Conservation (phyloP, 2,797 vertebrate species). For the Xenentodon cancila region DNA sequence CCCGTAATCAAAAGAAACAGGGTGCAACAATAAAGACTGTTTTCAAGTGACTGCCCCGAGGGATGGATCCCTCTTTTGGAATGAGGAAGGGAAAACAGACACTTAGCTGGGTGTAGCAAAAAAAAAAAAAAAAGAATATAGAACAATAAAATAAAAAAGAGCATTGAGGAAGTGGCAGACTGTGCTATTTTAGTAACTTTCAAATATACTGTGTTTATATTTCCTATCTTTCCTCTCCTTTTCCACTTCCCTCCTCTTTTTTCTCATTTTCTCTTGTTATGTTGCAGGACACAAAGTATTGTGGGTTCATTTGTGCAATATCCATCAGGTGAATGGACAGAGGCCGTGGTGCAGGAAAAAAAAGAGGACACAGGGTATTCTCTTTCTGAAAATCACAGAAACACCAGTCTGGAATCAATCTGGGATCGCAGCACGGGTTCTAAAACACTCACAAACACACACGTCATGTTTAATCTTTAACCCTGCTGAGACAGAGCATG, state of each 20-base stretch:
- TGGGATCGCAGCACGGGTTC: constrained; percentile 53
- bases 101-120: constrained; percentile 35
- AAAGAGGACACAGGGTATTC: constrained; percentile 65
- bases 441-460: constrained; percentile 42
- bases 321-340: constrained; percentile 71
- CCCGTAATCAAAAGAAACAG: constrained; percentile 78
- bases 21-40: constrained; percentile 69
- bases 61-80: constrained; percentile 62
- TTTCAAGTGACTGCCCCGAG: constrained; percentile 66
- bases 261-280: constrained; percentile 32
- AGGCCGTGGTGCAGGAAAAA: constrained; percentile 41
- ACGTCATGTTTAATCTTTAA: constrained; percentile 58
- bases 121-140: constrained; percentile 42
- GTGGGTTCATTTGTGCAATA: constrained; percentile 57
- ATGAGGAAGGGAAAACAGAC: constrained; percentile 61
- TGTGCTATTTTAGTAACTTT: constrained; percentile 2
- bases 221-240: constrained; percentile 36
- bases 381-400: constrained; percentile 70
- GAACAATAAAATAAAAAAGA: background rate
- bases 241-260: constrained; percentile 15
- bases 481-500: constrained; percentile 45
- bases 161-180: no score
- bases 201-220: constrained; percentile 18
- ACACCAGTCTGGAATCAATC: constrained; percentile 81
- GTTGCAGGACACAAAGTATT: constrained; percentile 51